Conservation (phyloP, 2,113 vertebrate species). For the Sinocyclocheilus maitianheensis region DNA sequence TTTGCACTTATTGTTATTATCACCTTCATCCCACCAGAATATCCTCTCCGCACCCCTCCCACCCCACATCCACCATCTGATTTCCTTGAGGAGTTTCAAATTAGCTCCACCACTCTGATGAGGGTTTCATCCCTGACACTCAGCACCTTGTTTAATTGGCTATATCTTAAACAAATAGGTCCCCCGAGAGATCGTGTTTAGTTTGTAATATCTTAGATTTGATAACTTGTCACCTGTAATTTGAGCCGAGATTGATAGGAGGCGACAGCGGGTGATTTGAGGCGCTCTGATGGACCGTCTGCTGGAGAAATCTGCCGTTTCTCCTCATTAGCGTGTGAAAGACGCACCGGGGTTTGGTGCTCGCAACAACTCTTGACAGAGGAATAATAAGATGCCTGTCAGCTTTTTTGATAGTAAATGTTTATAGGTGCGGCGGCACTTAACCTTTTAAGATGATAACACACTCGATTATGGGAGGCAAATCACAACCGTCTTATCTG, state of each 20-base stretch:
- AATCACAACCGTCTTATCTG: slow-evolving; percentile 43
- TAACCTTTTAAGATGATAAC: slow-evolving; percentile 49
- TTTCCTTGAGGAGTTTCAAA: slow-evolving; percentile 57
- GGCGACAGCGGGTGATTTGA: slow-evolving; percentile 45
- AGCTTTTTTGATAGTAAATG: slow-evolving; percentile 46
- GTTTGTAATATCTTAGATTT: slow-evolving; percentile 61
- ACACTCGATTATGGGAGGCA: slow-evolving; percentile 45
- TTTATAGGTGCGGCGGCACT: slow-evolving; percentile 46
- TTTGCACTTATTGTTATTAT: slow-evolving; percentile 42
- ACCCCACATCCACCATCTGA: slow-evolving; percentile 19
- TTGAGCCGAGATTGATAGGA: slow-evolving; percentile 55
- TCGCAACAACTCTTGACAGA: slow-evolving; percentile 44
- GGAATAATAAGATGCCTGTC: slow-evolving; percentile 59
- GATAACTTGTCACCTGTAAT: slow-evolving; percentile 65
- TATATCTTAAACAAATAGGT: slow-evolving; percentile 60
- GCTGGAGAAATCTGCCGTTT: slow-evolving; percentile 30
- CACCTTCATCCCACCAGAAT: slow-evolving; percentile 37
- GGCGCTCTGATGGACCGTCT: slow-evolving; percentile 7
- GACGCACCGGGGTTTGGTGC: slow-evolving; percentile 27
- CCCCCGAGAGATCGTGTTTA: slow-evolving; percentile 57
- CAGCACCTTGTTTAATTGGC: slow-evolving; percentile 60
- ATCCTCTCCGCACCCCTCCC: background rate
- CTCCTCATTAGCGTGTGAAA: slow-evolving; percentile 47
- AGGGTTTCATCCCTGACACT: slow-evolving; percentile 50
- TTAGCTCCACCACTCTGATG: slow-evolving; percentile 48